phyloP scores from a whole-genome alignment of 37 sponge, comb jelly and placozoan genomes.

The Cliona cf. orientalis region DNA sequence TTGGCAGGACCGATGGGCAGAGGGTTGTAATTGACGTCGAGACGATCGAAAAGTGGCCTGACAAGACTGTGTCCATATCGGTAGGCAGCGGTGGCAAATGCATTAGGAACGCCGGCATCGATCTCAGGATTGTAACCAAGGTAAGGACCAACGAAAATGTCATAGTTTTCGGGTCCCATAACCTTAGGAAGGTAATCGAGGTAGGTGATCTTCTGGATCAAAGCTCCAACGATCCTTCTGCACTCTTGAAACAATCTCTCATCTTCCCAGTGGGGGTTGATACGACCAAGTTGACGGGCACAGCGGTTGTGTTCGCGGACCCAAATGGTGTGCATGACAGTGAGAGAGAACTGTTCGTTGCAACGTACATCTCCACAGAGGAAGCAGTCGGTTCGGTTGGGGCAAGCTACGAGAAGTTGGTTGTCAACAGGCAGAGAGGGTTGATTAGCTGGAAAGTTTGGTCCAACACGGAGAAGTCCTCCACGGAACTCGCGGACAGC shows the following conservation, averaged over 20 bases:
- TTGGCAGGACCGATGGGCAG: constrained; percentile 56
- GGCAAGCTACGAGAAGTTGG: constrained; percentile 36
- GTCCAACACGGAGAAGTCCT: constrained; percentile 46
- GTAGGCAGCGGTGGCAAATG: constrained; percentile 90
- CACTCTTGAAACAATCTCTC: constrained; percentile 89
- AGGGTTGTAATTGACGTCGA: constrained; percentile 47
- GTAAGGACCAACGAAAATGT: constrained; percentile 61
- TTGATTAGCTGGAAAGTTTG: constrained; percentile 17
- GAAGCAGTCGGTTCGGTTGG: constrained; percentile 60
- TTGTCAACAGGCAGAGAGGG: constrained; percentile 51
- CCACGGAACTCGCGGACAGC: constrained; percentile 40
- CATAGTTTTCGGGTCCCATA: constrained; percentile 52
- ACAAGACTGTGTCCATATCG: constrained; percentile 88
- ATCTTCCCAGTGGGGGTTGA: constrained; percentile 88
- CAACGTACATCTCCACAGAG: constrained; percentile 86
- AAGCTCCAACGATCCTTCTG: constrained; percentile 87
- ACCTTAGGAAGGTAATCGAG: constrained; percentile 87
- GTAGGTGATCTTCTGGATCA: constrained; percentile 85
- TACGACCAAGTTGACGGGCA: constrained; percentile 53
- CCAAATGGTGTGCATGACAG: constrained; percentile 96
- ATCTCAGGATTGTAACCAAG: constrained; percentile 63
- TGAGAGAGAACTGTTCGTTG: constrained; percentile 89
- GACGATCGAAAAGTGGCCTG: constrained; percentile 66
- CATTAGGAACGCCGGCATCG: constrained; percentile 69
- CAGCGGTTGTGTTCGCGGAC: constrained; percentile 96